Percentiles rank a stretch among this genome's conserved stretches.
These are phyloP conservation scores for Pogona vitticeps DNA, from an alignment of 2,113 vertebrate genomes.

Conservation along the genomic window DNA sequence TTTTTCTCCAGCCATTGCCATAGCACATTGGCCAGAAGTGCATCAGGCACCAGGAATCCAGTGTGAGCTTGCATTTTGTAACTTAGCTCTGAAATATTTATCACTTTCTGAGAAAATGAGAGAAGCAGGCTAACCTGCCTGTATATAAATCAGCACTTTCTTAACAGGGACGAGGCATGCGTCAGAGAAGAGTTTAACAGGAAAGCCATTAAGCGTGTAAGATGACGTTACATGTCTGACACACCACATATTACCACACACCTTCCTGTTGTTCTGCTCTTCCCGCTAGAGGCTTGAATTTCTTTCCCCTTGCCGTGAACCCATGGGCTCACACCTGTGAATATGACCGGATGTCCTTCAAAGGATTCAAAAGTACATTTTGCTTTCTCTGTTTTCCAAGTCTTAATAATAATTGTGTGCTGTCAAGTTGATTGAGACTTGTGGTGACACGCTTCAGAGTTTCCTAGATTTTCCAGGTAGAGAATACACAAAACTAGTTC, in stretches of 20 bases:
- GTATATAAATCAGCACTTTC: slow-evolving; percentile 9
- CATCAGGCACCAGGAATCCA: background rate
- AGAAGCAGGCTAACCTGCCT: background rate
- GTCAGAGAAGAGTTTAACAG: slow-evolving; percentile 44
- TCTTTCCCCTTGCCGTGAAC: slow-evolving; percentile 55
- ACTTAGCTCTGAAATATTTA: background rate
- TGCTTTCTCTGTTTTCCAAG: slow-evolving; percentile 72
- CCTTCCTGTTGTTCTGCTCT: slow-evolving; percentile 53
- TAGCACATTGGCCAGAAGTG: background rate
- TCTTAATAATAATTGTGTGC: too few relatives aligned
- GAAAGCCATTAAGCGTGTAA: slow-evolving; percentile 53
- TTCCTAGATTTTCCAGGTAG: slow-evolving; percentile 41
- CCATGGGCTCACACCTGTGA: slow-evolving; percentile 50
- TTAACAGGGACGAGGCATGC: background rate
- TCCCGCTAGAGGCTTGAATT: slow-evolving; percentile 59
- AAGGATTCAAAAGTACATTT: slow-evolving; percentile 57
- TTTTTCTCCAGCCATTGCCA: too few relatives aligned
- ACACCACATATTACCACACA: slow-evolving; percentile 39
- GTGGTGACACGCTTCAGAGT: slow-evolving; percentile 30
- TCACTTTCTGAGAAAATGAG: background rate
- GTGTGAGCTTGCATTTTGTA: background rate
- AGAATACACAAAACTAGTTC: too few relatives aligned
- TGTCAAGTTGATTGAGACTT: too few relatives aligned
- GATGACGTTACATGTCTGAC: slow-evolving; percentile 62
- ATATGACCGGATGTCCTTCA: slow-evolving; percentile 49